A percentile compares a stretch with the other conserved stretches of the same genome.
These are phyloP conservation scores for Rhynchophorus ferrugineus DNA, from an alignment of 1,140 invertebrate genomes.

Conservation along the genomic window DNA sequence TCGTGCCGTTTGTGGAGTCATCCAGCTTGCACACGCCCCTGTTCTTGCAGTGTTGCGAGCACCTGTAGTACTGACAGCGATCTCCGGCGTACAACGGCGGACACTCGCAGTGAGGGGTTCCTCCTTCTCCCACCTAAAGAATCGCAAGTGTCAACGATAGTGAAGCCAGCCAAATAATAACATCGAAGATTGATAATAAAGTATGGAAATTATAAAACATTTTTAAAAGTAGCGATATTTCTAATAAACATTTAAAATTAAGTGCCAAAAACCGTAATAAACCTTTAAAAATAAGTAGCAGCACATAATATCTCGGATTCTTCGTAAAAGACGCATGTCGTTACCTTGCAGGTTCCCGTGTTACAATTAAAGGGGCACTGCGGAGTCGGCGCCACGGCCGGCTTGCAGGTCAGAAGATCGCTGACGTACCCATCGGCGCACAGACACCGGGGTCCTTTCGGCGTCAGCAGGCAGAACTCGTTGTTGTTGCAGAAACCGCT, in stretches of 20 bases:
- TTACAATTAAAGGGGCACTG: conserved; percentile 14
- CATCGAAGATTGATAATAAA: background rate
- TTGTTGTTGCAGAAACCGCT: conserved; percentile 48
- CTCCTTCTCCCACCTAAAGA: conserved; percentile 13
- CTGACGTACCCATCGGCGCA: conserved; percentile 53
- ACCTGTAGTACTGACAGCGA: conserved; percentile 56
- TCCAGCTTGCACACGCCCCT: conserved; percentile 52
- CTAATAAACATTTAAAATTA: too few species aligned
- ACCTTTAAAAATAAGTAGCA: too few species aligned
- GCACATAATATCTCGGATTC: background rate
- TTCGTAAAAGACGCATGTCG: background rate
- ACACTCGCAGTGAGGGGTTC: conserved; percentile 50
- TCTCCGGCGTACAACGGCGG: conserved; percentile 51
- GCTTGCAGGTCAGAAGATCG: conserved; percentile 19
- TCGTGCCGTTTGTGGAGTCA: conserved; percentile 18
- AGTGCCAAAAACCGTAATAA: too few species aligned
- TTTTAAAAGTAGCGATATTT: too few species aligned
- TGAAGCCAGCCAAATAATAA: background rate
- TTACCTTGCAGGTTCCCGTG: conserved; percentile 11
- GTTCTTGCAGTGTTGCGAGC: conserved; percentile 56
- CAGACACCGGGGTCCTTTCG: conserved; percentile 48
- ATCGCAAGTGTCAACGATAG: background rate
- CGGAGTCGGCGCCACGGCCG: background rate
- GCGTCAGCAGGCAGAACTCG: conserved; percentile 51
- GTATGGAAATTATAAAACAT: too few species aligned